Evolutionary conservation across 1,140 invertebrate genomes (phyloP), one percentile per base, ranked within the genome.

Genomic region (Brachionus sp.): DNA sequence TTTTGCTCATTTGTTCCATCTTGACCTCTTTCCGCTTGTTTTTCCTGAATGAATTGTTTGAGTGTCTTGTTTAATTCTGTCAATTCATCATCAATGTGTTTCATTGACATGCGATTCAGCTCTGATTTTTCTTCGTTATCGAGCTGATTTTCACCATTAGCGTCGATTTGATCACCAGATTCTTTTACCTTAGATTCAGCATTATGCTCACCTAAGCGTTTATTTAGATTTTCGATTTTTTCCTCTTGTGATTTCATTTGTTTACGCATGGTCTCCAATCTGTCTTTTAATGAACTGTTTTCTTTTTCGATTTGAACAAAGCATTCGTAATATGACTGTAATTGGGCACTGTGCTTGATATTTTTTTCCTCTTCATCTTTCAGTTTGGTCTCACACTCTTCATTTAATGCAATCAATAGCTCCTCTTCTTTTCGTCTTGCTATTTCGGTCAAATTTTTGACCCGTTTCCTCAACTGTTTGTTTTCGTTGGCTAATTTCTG

Each of bases 261-360:
- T 16, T 16, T 23, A n/a, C 50, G 53, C 77, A 80, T 57, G 16
- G 19, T 50, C n/a, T 80, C 77, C 33, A 62, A 12, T 62, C 57
- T 57, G 7, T 42, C 39, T 23, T 80, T 80, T 1, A 80, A 23
- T 5, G 50, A 62, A 66, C 57, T 53, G 39, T 80, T 80, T 25
- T 80, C 77, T 80, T 80, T 80, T 44, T 80, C 77, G 13, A 80
- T 80, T 66, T 80, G 77, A 23, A 80, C 37, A 62, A 80, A 80
- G 25, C 77, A 80, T 50, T 80, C 77, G 35, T 80, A 80, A 44
- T 80, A 80, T 6, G 77, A 80, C 37, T 80, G 77, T 7, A 80
- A 66, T 44, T 80, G 77, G 25, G 77, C 77, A 44, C 57, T 80
- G 29, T 80, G 77, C 29, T 80, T 13, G 77, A 80, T 25, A 23